Base-by-base conservation (phyloP, 2,113 vertebrate species). In the Bothrops jararaca region DNA sequence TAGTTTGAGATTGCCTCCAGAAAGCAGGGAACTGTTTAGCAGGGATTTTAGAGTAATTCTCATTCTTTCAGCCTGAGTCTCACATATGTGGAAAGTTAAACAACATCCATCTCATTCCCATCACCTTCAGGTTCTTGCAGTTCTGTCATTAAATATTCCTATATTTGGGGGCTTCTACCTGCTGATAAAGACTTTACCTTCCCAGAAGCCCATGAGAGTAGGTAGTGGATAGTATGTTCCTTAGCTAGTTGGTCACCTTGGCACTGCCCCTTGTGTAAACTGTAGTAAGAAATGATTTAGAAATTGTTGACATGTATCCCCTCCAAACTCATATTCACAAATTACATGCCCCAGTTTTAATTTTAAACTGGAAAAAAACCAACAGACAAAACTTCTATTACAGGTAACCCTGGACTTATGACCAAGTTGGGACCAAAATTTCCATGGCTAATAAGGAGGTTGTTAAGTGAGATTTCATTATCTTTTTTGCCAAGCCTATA, bases 21-120 rank as follows among this genome's bases (percentile, higher is more conserved):
- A 98, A 98, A 97, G 97, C 98, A 97, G 97, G 96, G 97, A 97
- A 97, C 96, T 98, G 97, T 98, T 98, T 98, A 98, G 97, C 96
- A 97, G 97, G 98, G 98, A 98, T 98, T 98, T 99, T 97, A 97
- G 97, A 97, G 97, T 98, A 98, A 98, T 98, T 98, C 98, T 97
- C 95, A 95, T 97, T 97, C 97, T 97, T 98, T 97, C 96, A 1
- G 97, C 97, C 96, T 93, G 94, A 95, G 88, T 95, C 97, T 98
- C 95, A 93, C 97, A 96, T 97, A 98, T 26, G 3, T 96, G 96
- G 97, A 98, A 98, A 98, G 97, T 97, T 97, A 98, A 98, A 97
- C 96, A 98, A 97, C 94, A 91, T 52, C 48, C 94, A 96, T 97
- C 94, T 90, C 53, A 23, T 97, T 96, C 95, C 74, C 20, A 92